These are phyloP conservation scores for Clunio marinus DNA, from an alignment of 2,888 invertebrate genomes.

Conservation along the genomic window DNA sequence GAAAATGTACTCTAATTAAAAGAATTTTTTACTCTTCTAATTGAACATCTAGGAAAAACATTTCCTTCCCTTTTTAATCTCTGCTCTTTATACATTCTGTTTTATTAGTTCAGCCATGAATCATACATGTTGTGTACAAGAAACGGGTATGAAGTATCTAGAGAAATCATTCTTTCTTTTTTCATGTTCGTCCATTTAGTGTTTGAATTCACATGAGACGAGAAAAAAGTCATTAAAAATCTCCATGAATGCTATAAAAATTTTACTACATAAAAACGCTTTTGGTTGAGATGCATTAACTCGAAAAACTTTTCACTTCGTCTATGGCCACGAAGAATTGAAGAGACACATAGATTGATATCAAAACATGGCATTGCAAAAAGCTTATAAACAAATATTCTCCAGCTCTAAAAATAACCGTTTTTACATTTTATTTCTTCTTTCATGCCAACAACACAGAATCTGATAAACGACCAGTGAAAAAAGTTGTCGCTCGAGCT, in stretches of 20 bases:
- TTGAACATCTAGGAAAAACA: too few species aligned
- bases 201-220: background rate
- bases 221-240: constrained; percentile 30
- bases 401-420: background rate
- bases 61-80: too few species aligned
- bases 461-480: constrained; percentile 56
- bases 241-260: constrained; percentile 30
- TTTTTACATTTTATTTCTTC: background rate
- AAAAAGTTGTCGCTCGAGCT: constrained; percentile 59
- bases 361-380: constrained; percentile 9
- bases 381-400: background rate
- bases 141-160: too few species aligned
- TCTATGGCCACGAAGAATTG: background rate
- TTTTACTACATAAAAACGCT: background rate
- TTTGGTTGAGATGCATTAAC: background rate
- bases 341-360: constrained; percentile 16
- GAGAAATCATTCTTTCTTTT: too few species aligned
- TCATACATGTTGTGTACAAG: too few species aligned
- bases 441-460: constrained; percentile 52
- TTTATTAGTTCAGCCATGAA: too few species aligned
- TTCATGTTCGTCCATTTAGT: too few species aligned
- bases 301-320: background rate
- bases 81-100: too few species aligned
- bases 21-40: too few species aligned
- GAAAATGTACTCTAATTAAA: too few species aligned